Percentiles rank a stretch among this genome's conserved stretches.
Evolutionary conservation across 2,888 invertebrate species (phyloP).

Genomic region (Sepioteuthis lessoniana): DNA sequence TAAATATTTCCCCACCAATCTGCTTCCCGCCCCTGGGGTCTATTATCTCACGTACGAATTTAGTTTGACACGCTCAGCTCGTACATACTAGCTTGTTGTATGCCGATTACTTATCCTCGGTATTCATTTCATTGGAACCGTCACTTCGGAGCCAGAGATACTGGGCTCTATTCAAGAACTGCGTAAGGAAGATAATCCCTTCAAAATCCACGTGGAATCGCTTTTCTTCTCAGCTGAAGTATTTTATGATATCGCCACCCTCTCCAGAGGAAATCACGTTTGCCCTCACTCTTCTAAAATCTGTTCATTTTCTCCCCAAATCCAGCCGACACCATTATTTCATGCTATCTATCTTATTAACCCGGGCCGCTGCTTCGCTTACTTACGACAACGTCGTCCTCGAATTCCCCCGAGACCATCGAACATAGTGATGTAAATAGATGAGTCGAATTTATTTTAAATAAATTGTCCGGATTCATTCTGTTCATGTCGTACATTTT

Average conservation of each 20-base stretch:
- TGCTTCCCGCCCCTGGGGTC: background rate
- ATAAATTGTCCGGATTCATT: conserved; percentile 6
- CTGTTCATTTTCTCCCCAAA: background rate
- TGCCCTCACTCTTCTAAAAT: background rate
- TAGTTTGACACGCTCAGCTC: background rate
- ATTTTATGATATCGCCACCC: background rate
- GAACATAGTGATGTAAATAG: background rate
- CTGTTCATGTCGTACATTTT: background rate
- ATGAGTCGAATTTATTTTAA: background rate
- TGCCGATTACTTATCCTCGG: background rate
- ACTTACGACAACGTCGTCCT: background rate
- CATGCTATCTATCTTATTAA: background rate
- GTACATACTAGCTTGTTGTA: background rate
- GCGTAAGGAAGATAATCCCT: background rate
- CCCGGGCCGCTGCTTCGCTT: background rate
- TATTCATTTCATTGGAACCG: background rate
- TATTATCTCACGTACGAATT: background rate
- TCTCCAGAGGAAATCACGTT: background rate
- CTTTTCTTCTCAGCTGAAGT: background rate
- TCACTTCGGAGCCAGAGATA: background rate
- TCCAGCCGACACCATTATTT: background rate
- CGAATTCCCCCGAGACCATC: background rate
- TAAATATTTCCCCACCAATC: background rate
- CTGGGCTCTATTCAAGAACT: background rate
- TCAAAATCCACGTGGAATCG: conserved; percentile 11